Evolutionary conservation across 2,888 invertebrate species (phyloP), one percentile per base, ranked within the genome.

Genomic region (Cosmia trapezina): DNA sequence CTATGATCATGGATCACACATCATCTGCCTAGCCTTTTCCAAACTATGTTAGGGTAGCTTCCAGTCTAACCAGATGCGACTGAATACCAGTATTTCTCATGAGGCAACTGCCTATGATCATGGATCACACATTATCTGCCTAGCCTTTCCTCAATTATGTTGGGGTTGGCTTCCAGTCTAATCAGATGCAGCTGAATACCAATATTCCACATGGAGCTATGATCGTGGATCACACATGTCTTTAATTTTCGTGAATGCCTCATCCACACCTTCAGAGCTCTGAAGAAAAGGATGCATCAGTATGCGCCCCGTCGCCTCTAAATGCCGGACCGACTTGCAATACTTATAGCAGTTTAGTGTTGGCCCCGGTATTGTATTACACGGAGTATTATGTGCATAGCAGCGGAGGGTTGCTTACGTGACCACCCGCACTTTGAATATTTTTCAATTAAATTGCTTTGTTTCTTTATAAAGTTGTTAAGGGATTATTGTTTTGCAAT

Each of bases 321-420:
- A 93, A 94, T 91, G 93, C 93, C 91, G 92, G 93, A 91, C 93
- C 92, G 91, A 92, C 93, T 93, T 92, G 93, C 94, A 93, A 94
- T 95, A 94, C 95, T 94, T 94, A 95, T 93, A 92, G 91, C 92
- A 95, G 94, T 95, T 95, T 94, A 95, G 91, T 91, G 91, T 91
- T 92, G 88, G 88, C 87, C 88, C 89, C 83, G 82, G 93, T 94
- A 95, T 95, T 95, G 94, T 94, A 93, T 94, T 94, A 94, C 94
- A 90, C 82, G 83, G 83, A 67, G 92, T 90, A 90, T 92, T 92
- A 91, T 92, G 91, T 90, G 91, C 89, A 87, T 89, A 84, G 81
- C 76, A 73, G 75, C 69, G 71, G 79, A 81, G 83, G 86, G 89
- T 87, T 84, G 82, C 84, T 83, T 86, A 91, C 92, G 93, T 92